Evolutionary conservation across 2,888 invertebrate genomes (phyloP), one percentile per base, ranked within the genome.

Genomic region (Watsonalla binaria): DNA sequence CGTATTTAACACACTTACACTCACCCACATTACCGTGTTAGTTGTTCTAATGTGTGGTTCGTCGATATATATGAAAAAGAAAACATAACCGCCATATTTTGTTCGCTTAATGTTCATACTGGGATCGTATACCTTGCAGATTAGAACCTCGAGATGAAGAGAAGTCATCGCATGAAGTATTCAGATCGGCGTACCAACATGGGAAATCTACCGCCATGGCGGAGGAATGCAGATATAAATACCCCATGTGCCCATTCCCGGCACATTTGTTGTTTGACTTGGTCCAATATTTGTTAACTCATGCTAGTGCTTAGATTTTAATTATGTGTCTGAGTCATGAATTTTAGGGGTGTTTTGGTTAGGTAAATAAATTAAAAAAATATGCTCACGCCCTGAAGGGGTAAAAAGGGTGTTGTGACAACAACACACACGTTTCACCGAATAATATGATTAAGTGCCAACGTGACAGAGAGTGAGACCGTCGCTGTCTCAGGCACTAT

Each of bases 201-300:
- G 85, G 85, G 4, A 65, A 59, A 47, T 52, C 56, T 15, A 60
- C 55, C 9, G 62, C 51, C 13, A 62, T 57, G 37, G 51, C 62
- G 11, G 63, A 70, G 6, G 54, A 65, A 13, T 86, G 86, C 61
- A 74, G 62, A 54, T 58, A 56, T 7, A 70, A 72, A 54, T 85
- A 78, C 58, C 63, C 68, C 0, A 62, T 74, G 59, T 86, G 86
- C 53, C 80, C 81, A 0, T 84, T 86, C 51, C 70, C 74, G 46
- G 69, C 74, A 5, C 63, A 66, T 5, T 51, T 81, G 13, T 58
- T 86, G 9, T 79, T 81, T 42, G 70, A 83, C 45, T 53, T 86
- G 2, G 67, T 86, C 37, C 66, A 76, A 59, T 80, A 81, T 62
- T 66, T 85, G 58, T 54, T 85, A 45, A 63, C 54, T 14, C 65